Evolutionary conservation across 1,140 invertebrate species (phyloP).

Genomic region (Dendrolimus punctatus): DNA sequence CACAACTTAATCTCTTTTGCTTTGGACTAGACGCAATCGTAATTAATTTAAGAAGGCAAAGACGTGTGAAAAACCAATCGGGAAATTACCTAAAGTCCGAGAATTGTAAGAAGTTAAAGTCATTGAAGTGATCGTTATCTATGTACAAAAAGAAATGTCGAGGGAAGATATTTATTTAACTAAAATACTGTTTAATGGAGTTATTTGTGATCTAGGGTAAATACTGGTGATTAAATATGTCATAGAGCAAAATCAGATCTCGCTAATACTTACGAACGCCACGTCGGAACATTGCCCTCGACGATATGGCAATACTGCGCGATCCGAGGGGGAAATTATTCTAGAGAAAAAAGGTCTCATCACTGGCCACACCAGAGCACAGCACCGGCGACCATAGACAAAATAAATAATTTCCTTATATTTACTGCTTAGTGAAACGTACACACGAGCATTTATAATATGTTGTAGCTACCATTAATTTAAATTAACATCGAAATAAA

Average conservation of each 20-base stretch:
- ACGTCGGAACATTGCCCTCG: constrained; percentile 10
- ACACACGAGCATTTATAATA: constrained; percentile 67
- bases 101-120: constrained; percentile 23
- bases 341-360: constrained; percentile 42
- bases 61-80: constrained; percentile 61
- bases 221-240: constrained; percentile 36
- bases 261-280: constrained; percentile 35
- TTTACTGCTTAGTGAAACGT: constrained; percentile 54
- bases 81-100: constrained; percentile 30
- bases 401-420: constrained; percentile 62
- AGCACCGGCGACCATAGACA: constrained; percentile 16
- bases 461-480: constrained; percentile 67
- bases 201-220: constrained; percentile 47
- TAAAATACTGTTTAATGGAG: constrained; percentile 61
- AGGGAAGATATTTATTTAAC: constrained; percentile 40
- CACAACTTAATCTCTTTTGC: constrained; percentile 66
- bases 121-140: constrained; percentile 29
- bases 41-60: constrained; percentile 68
- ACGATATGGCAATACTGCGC: constrained; percentile 29
- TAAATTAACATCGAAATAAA: constrained; percentile 70
- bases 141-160: constrained; percentile 45
- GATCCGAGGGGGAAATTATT: constrained; percentile 40
- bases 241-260: constrained; percentile 44
- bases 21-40: constrained; percentile 69
- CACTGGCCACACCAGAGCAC: constrained; percentile 31